These are phyloP conservation scores for Eledone cirrhosa DNA, from an alignment of 2,888 invertebrate genomes.

Conservation along the genomic window DNA sequence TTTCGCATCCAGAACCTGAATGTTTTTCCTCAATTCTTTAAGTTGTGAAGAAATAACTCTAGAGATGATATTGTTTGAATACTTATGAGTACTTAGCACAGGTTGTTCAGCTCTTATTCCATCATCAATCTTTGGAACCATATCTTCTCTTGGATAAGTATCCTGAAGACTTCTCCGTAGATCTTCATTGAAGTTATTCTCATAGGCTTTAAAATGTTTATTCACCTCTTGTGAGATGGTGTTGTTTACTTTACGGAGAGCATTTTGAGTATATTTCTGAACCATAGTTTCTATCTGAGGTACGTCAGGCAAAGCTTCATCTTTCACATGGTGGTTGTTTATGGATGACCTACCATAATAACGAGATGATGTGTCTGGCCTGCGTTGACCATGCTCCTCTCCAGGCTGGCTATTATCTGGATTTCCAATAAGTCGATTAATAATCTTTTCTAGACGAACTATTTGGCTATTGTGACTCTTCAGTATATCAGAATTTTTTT, in stretches of 20 bases:
- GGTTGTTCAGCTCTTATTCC: slow-evolving; percentile 15
- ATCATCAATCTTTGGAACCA: slow-evolving; percentile 7
- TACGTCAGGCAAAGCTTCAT: not conserved
- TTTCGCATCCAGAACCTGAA: not conserved
- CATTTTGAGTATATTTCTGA: not conserved
- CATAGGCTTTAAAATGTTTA: slow-evolving; percentile 14
- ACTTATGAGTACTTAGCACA: not conserved
- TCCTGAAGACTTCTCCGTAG: not conserved
- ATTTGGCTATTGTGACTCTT: not conserved
- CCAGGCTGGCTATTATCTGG: too few relatives aligned
- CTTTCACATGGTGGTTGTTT: not conserved
- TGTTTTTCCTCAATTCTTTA: not conserved
- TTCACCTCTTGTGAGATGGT: slow-evolving; percentile 10
- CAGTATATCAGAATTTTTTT: not conserved
- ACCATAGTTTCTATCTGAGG: slow-evolving; percentile 4
- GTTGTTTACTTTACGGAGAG: not conserved
- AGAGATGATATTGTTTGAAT: not conserved
- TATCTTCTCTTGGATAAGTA: not conserved
- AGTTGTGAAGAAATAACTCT: not conserved
- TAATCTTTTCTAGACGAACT: not conserved
- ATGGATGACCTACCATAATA: not conserved
- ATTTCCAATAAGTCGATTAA: not conserved
- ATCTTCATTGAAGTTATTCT: slow-evolving; percentile 1
- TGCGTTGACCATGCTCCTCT: not conserved
- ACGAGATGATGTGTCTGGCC: not conserved